phyloP scores from a whole-genome alignment of 2,888 invertebrate species.

The Melinaea menophilus region DNA sequence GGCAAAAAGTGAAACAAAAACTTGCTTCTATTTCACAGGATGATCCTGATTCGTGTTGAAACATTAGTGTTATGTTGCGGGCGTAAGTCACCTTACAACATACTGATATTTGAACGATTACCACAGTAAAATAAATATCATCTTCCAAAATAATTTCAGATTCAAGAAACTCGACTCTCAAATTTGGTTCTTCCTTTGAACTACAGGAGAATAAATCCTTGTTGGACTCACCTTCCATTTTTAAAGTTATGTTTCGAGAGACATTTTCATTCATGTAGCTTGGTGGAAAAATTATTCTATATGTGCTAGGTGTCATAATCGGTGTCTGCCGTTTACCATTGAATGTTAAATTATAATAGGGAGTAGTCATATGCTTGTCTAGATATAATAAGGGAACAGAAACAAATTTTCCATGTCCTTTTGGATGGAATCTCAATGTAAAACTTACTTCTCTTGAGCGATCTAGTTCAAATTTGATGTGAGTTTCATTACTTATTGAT shows the following conservation, averaged over 20 bases:
- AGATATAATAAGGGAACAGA: conserved; percentile 59
- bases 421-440: conserved; percentile 58
- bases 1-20: conserved; percentile 61
- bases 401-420: conserved; percentile 56
- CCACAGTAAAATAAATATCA: conserved; percentile 40
- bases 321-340: conserved; percentile 53
- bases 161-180: conserved; percentile 45
- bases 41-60: conserved; percentile 54
- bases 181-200: conserved; percentile 48
- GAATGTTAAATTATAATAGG: conserved; percentile 66
- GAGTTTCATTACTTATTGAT: conserved; percentile 45
- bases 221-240: conserved; percentile 45
- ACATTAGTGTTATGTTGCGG: conserved; percentile 45
- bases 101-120: conserved; percentile 49
- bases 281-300: conserved; percentile 63
- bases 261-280: conserved; percentile 46
- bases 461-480: conserved; percentile 60
- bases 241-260: conserved; percentile 44
- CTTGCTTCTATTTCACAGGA: conserved; percentile 58
- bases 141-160: conserved; percentile 35
- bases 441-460: conserved; percentile 42
- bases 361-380: conserved; percentile 58
- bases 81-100: conserved; percentile 40
- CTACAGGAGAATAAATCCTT: conserved; percentile 48
- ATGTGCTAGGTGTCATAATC: conserved; percentile 48